Evolutionary conservation across 92 coral and sea anemone genomes (phyloP), one percentile per base, ranked within the genome.

Genomic region (Porites evermanni): DNA sequence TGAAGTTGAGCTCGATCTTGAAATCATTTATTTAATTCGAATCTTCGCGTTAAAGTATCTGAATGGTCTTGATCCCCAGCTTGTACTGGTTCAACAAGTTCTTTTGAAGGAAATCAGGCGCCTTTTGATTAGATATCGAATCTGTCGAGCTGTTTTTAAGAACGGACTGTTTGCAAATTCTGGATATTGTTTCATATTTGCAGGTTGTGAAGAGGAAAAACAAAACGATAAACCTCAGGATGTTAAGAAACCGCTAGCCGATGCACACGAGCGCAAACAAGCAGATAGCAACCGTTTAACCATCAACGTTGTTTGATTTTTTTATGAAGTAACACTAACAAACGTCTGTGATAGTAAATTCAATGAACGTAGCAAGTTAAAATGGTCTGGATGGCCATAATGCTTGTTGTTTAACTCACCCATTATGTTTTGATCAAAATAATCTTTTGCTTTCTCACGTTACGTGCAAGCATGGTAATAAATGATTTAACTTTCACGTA

Each of bases 201-300:
- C 38, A 79, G 83, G 83, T 79, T 79, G 83, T 51, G 83, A 32
- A 17, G 83, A 78, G 23, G 66, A 8, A 6, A 76, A 79, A 20
- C 60, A 8, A 64, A 79, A 38, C 72, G 72, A 64, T 72, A 79
- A 79, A 29, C 32, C 6, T 12, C 32, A 56, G 21, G 59, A 65
- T n/a, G 19, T 52, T 65, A 21, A 58, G 12, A 64, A 79, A 50
- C 83, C 83, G n/a, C 59, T n/a, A 18, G 63, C 19, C 12, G 59
- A 11, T 50, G 7, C 44, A 38, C 56, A 47, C 52, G 61, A 65
- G 21, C 83, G 44, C 32, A 38, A 65, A 24, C 61, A 79, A 66
- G 52, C 38, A 8, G 24, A 52, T 6, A 19, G 12, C 16, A 73
- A 79, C 50, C 83, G 59, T 21, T 44, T 79, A 60, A 65, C 52